These are phyloP conservation scores for Gorsachius goisagi DNA, from an alignment of 2,113 vertebrate species.

Conservation along the genomic window DNA sequence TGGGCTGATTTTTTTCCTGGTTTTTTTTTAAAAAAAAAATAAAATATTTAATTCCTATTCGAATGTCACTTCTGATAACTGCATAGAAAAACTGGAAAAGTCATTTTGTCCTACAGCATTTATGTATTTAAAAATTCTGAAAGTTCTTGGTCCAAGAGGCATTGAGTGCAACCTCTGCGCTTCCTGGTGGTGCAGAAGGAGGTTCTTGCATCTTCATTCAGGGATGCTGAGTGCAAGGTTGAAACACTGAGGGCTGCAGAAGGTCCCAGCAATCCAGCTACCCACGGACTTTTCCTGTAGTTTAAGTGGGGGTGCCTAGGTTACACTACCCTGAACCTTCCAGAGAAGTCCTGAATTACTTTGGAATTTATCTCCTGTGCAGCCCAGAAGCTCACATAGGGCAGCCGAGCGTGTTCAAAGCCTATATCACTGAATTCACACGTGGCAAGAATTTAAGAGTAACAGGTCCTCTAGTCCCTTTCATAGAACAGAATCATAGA, in stretches of 20 bases:
- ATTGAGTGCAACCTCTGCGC: neutral
- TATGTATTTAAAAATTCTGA: neutral
- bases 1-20: neutral
- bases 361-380: neutral
- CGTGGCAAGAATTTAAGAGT: neutral
- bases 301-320: neutral
- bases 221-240: neutral
- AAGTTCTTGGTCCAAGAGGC: neutral
- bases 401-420: rapidly evolving
- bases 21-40: neutral
- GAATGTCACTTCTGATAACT: neutral
- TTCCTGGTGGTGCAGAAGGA: neutral
- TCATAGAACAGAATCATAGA: too few relatives aligned
- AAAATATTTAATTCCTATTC: neutral
- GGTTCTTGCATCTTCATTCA: neutral
- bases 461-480: neutral
- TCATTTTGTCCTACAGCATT: neutral
- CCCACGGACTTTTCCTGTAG: neutral
- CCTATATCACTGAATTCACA: neutral
- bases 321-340: neutral
- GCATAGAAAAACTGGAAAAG: neutral
- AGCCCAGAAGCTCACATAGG: neutral
- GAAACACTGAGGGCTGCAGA: neutral
- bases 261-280: neutral
- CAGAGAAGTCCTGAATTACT: neutral